Base-by-base conservation (phyloP, 1,140 invertebrate genomes). In the Magallana gigas region DNA sequence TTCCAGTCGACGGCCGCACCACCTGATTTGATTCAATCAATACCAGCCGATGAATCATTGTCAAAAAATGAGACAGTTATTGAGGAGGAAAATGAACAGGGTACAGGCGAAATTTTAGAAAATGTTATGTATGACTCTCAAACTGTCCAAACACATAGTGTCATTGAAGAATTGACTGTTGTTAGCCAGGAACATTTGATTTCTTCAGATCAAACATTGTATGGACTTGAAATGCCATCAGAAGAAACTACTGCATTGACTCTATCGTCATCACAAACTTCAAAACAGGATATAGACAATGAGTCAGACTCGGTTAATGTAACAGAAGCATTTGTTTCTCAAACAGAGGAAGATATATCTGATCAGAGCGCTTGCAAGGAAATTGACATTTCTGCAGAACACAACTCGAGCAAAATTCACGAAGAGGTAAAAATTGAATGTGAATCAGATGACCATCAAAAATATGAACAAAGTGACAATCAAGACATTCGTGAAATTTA, bases 401-500 rank as follows among this genome's bases (percentile, higher is more conserved):
- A 29, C n/a, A 9, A 29, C 29, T 9, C 23, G 14, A 56, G 36
- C 36, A 84, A 68, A 29, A 60, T 84, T 56, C 16, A 83, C 23
- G 48, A 36, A 36, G 57, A 80, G 23, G 86, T 76, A 57, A 57
- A 64, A 86, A 9, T 59, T 60, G 9, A n/a, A 68, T 80, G 16
- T 80, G 36, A 58, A 36, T 80, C 71, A 64, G 86, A 64, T 80
- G 88, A 92, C 48, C 90, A 92, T 59, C 89, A 90, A 29, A 87
- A 91, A 62, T 89, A 88, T 88, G 87, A 88, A 90, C 92, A 94
- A 88, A 94, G 94, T 84, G 88, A 91, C 36, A 91, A 94, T 85
- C 88, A 91, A 88, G 92, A 90, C 80, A 86, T 94, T 83, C 83
- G 95, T 16, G 94, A 94, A 83, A 85, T 94, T 36, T 95, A 96